Evolutionary conservation across 2,797 vertebrate genomes (phyloP).

Genomic region (Hafferia zeledoni): DNA sequence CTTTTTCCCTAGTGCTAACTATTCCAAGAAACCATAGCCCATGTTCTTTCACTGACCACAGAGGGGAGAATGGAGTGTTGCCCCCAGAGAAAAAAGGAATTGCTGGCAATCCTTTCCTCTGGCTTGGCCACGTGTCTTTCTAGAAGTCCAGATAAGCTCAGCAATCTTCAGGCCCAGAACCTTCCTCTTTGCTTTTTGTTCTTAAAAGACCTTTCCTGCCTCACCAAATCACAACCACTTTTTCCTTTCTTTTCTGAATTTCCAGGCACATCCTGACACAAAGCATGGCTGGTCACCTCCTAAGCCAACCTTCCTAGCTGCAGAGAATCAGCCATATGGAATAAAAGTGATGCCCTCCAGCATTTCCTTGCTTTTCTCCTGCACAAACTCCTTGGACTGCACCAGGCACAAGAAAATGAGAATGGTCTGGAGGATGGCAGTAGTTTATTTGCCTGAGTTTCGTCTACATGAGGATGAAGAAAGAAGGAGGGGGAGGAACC

Average conservation of each 20-base stretch:
- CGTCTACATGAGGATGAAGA: not conserved
- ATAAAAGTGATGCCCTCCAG: not conserved
- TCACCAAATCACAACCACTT: not conserved
- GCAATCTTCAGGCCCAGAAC: not conserved
- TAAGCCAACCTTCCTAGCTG: not conserved
- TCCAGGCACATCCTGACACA: not conserved
- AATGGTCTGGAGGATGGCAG: not conserved
- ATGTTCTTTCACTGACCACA: not conserved
- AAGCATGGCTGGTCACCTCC: not conserved
- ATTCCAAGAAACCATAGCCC: not conserved
- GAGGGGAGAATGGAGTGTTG: not conserved
- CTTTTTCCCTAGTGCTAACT: not conserved
- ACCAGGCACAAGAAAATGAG: not conserved
- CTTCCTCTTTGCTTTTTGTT: not conserved
- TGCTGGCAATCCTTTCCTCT: not conserved
- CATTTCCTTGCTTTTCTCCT: not conserved
- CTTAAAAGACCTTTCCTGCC: not conserved
- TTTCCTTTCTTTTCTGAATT: not conserved
- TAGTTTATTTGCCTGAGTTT: not conserved
- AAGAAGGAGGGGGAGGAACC: slow-evolving; percentile 10
- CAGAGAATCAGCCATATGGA: not conserved
- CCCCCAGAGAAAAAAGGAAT: not conserved
- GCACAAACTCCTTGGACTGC: not conserved
- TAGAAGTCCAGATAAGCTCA: not conserved
- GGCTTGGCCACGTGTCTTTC: not conserved